phyloP scores from a whole-genome alignment of 1,140 invertebrate species.

The Magallana gigas region DNA sequence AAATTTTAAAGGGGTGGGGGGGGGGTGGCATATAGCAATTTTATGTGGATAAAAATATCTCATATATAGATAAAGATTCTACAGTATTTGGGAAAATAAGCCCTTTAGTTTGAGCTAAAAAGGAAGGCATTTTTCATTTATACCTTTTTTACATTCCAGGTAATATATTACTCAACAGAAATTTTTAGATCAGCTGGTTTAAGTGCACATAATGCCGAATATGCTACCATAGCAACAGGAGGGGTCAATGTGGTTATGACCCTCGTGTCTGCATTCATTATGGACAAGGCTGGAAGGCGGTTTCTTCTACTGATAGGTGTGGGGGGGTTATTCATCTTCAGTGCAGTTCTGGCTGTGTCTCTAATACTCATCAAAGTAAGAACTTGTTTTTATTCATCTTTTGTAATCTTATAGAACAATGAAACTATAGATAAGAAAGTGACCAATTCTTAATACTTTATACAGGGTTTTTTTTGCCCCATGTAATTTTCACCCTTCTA shows the following conservation, averaged over 20 bases:
- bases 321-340: conserved; percentile 74
- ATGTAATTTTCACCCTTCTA: too few relatives aligned
- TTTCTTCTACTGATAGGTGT: conserved; percentile 88
- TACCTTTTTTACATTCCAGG: conserved; percentile 79
- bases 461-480: too few relatives aligned
- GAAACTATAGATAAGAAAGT: too few relatives aligned
- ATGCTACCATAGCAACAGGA: conserved; percentile 87
- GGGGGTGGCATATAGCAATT: too few relatives aligned
- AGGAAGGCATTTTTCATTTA: too few relatives aligned
- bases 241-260: conserved; percentile 86
- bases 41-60: too few relatives aligned
- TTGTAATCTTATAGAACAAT: too few relatives aligned
- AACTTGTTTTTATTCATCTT: background rate
- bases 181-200: conserved; percentile 87
- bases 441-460: too few relatives aligned
- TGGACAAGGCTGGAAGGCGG: conserved; percentile 85
- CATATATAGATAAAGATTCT: too few relatives aligned
- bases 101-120: too few relatives aligned
- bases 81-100: too few relatives aligned
- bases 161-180: conserved; percentile 89
- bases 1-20: too few relatives aligned
- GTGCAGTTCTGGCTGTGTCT: conserved; percentile 80
- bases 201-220: conserved; percentile 81
- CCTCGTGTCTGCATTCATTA: conserved; percentile 76
- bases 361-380: conserved; percentile 56